Conservation (phyloP, 2,888 invertebrate species). For the Urechis unicinctus region DNA sequence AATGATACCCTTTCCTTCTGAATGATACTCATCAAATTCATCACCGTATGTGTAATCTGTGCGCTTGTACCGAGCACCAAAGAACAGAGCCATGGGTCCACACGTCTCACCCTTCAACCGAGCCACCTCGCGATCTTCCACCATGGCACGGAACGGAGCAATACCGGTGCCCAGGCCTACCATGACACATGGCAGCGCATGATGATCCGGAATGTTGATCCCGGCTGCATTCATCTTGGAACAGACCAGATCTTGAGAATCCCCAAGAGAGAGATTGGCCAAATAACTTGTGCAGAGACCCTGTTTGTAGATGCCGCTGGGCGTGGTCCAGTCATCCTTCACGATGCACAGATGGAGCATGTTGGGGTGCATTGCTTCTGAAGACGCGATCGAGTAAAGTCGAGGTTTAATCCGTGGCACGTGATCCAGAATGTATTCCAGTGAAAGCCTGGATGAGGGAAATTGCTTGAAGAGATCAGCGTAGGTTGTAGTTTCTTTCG, state of each 20-base stretch:
- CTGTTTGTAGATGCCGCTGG: constrained; percentile 11
- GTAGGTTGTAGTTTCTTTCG: constrained; percentile 18
- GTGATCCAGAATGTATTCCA: constrained; percentile 22
- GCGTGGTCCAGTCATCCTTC: constrained; percentile 21
- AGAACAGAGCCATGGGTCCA: constrained; percentile 23
- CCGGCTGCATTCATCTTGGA: constrained; percentile 22
- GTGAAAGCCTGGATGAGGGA: constrained; percentile 15
- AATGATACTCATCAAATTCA: constrained; percentile 22
- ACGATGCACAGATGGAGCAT: constrained; percentile 22
- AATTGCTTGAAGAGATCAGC: constrained; percentile 21
- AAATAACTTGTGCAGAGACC: constrained; percentile 18
- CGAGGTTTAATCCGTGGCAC: constrained; percentile 23
- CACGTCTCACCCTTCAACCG: constrained; percentile 15
- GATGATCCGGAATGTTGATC: constrained; percentile 21
- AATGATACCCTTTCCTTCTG: constrained; percentile 20
- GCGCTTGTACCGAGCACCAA: constrained; percentile 20
- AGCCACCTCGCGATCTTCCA: constrained; percentile 21
- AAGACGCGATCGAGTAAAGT: constrained; percentile 22
- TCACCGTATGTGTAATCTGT: constrained; percentile 24
- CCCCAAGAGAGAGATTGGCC: constrained; percentile 10
- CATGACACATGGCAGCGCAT: constrained; percentile 19
- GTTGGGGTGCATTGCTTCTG: constrained; percentile 20
- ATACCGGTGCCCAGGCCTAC: constrained; percentile 24
- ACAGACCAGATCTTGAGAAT: constrained; percentile 10
- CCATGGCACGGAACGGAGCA: constrained; percentile 22